Percentiles rank a stretch among this genome's conserved stretches.
These are phyloP conservation scores for Arnoldichthys spilopterus DNA, from an alignment of 2,797 vertebrate genomes.

Conservation along the genomic window DNA sequence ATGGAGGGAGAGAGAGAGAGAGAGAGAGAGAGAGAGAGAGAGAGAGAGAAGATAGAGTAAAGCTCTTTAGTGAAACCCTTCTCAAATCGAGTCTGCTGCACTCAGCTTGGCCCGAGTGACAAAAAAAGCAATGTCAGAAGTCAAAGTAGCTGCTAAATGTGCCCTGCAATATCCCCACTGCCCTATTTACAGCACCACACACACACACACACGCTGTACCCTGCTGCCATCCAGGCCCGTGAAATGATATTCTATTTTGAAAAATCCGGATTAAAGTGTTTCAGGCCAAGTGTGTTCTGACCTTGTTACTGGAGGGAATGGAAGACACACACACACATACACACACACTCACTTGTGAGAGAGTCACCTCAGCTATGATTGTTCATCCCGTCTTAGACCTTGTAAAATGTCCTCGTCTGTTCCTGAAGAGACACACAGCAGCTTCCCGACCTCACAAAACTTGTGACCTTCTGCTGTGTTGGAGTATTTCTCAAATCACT, in stretches of 20 bases:
- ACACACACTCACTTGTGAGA: too few species aligned
- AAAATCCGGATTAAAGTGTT: constrained; percentile 80
- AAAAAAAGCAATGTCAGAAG: constrained; percentile 70
- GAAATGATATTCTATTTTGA: constrained; percentile 80
- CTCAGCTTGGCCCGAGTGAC: constrained; percentile 69
- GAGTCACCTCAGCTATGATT: too few species aligned
- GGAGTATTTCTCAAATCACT: too few species aligned
- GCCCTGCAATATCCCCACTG: constrained; percentile 66
- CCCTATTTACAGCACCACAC: constrained; percentile 67
- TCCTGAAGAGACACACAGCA: too few species aligned
- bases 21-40: constrained; percentile 35
- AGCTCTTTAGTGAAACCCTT: constrained; percentile 72
- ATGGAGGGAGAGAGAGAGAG: too few species aligned
- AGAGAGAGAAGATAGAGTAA: constrained; percentile 58
- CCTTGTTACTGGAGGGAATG: constrained; percentile 72
- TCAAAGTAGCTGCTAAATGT: constrained; percentile 74
- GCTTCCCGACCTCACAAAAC: too few species aligned
- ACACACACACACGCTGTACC: constrained; percentile 46
- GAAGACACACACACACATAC: constrained; percentile 34
- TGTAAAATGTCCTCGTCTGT: too few species aligned
- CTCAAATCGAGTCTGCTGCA: constrained; percentile 66
- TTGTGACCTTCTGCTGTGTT: too few species aligned
- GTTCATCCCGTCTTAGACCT: too few species aligned
- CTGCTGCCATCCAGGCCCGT: constrained; percentile 68
- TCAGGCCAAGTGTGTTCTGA: constrained; percentile 76